These are phyloP conservation scores for Gnathonemus echidnorhynchus DNA, from an alignment of 2,113 vertebrate genomes.

Conservation along the genomic window DNA sequence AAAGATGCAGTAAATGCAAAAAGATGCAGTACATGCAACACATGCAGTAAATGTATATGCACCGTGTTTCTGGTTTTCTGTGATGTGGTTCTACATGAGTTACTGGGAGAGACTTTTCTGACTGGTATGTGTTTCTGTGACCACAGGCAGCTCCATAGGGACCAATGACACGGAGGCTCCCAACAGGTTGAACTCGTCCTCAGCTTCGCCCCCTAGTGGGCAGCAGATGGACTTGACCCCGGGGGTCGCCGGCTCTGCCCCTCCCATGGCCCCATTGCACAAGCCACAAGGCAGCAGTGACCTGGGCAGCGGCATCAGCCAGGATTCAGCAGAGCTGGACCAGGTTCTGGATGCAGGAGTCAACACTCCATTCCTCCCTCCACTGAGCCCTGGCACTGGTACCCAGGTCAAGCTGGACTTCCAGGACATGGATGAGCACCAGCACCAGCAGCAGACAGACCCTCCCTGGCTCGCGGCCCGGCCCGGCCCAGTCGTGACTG, in stretches of 20 bases:
- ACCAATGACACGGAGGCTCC: constrained; percentile 44
- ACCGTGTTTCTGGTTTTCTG: neutral
- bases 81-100: neutral
- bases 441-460: constrained; percentile 42
- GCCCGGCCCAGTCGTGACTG: constrained; percentile 12
- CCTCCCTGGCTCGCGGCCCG: constrained; percentile 45
- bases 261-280: constrained; percentile 37
- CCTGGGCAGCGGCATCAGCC: constrained; percentile 67
- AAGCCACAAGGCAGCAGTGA: constrained; percentile 55
- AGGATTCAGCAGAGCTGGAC: constrained; percentile 56
- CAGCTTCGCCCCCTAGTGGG: constrained; percentile 33
- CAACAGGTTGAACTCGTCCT: constrained; percentile 41
- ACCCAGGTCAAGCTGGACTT: constrained; percentile 14
- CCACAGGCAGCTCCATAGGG: constrained; percentile 38
- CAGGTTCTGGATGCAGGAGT: constrained; percentile 43
- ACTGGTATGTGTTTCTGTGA: constrained; percentile 22
- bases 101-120: neutral
- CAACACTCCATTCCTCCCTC: constrained; percentile 15
- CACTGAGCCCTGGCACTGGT: constrained; percentile 12
- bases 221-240: constrained; percentile 36
- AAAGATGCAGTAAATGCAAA: neutral
- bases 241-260: constrained; percentile 31
- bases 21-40: neutral
- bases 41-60: neutral
- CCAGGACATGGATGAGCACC: constrained; percentile 44